phyloP scores from a whole-genome alignment of 2,888 invertebrate species.

The Piscicola geometra region DNA sequence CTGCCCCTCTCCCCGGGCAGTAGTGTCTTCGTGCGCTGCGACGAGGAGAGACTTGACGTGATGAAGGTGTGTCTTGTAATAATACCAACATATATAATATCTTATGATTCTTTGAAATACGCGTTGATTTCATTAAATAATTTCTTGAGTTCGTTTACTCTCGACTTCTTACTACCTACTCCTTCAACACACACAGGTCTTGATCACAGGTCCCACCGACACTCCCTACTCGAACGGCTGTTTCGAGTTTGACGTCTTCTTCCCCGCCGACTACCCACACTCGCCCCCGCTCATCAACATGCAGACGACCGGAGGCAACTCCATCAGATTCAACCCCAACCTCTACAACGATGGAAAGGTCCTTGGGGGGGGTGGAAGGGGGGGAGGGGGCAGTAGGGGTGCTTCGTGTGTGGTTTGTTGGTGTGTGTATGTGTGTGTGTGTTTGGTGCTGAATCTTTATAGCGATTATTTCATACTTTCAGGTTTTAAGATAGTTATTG shows the following conservation, averaged over 20 bases:
- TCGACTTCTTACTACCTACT: neutral
- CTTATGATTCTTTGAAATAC: too few species aligned
- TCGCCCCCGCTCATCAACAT: conserved; percentile 56
- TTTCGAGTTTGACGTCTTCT: conserved; percentile 58
- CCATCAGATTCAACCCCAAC: conserved; percentile 57
- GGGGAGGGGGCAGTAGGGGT: neutral
- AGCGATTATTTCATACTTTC: neutral
- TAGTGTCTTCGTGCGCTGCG: conserved; percentile 89
- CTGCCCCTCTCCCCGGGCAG: conserved; percentile 86
- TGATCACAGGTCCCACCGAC: conserved; percentile 76
- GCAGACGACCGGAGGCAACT: conserved; percentile 56
- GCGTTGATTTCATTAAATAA: neutral
- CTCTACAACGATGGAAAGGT: conserved; percentile 75
- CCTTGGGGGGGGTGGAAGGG: too few species aligned
- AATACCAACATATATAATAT: neutral
- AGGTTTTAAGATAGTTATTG: too few species aligned
- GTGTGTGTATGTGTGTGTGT: too few species aligned
- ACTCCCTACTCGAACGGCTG: conserved; percentile 60
- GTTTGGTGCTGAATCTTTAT: neutral
- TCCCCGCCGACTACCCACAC: conserved; percentile 56
- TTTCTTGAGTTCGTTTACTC: neutral
- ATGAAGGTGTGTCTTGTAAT: conserved; percentile 70
- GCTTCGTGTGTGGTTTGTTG: too few species aligned
- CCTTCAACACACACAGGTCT: conserved; percentile 61
- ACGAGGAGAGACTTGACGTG: conserved; percentile 84